These are phyloP conservation scores for Alligator mississippiensis DNA, from an alignment of 2,113 vertebrate species.

Conservation along the genomic window DNA sequence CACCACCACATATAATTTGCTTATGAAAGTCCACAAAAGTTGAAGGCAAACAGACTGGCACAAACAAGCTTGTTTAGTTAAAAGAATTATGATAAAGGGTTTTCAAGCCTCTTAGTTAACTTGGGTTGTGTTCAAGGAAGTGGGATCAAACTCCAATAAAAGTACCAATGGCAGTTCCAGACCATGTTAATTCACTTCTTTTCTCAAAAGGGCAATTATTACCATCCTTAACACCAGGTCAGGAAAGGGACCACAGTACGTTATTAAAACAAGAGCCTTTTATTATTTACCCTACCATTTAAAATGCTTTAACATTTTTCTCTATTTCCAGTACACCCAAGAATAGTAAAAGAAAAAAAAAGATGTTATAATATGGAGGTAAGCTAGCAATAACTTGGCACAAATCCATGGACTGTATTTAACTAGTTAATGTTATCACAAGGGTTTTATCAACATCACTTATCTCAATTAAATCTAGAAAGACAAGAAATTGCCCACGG, in stretches of 20 bases:
- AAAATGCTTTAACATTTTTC: neutral
- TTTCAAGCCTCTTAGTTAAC: neutral
- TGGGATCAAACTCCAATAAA: too few species aligned
- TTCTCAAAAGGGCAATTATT: neutral
- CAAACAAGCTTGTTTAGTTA: neutral
- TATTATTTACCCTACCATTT: neutral
- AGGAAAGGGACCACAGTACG: neutral
- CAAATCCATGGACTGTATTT: conserved; percentile 14
- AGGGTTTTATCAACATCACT: conserved; percentile 1
- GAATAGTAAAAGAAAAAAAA: neutral
- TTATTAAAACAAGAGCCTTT: conserved; percentile 4
- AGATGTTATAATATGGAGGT: neutral
- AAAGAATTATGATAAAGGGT: neutral
- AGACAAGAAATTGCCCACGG: neutral
- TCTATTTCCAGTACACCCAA: too few species aligned
- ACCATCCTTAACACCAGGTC: neutral
- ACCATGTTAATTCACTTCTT: neutral
- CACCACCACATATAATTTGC: neutral
- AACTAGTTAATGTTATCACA: conserved; percentile 21
- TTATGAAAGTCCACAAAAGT: neutral
- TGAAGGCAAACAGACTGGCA: neutral
- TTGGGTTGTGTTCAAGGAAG: neutral
- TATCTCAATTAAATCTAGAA: conserved; percentile 34
- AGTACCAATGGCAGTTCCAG: too few species aligned
- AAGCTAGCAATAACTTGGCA: conserved; percentile 16